phyloP scores from a whole-genome alignment of 2,797 vertebrate genomes.

The Sparidentex hasta region DNA sequence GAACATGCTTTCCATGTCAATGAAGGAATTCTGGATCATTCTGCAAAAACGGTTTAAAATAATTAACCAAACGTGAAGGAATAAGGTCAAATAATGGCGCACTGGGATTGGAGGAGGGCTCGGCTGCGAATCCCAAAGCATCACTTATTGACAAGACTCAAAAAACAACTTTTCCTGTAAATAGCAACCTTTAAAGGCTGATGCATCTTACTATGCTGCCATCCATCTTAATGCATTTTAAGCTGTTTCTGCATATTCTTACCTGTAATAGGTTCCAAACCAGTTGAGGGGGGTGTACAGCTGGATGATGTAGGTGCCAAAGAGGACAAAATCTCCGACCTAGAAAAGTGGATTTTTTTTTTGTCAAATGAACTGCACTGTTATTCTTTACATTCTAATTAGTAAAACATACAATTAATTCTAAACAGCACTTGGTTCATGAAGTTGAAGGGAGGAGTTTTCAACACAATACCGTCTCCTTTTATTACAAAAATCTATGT shows the following conservation, averaged over 20 bases:
- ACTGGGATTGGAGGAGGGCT: no score
- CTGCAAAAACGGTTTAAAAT: constrained; percentile 72
- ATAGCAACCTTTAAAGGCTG: no score
- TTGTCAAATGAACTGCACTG: not conserved
- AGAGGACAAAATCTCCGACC: constrained; percentile 97
- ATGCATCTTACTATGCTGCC: not conserved
- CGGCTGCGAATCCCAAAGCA: no score
- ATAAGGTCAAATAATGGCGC: no score
- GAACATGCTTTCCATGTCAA: constrained; percentile 99
- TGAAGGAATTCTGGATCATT: constrained; percentile 97
- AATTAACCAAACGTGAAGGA: not conserved
- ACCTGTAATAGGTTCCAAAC: constrained; percentile 99
- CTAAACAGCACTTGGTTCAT: no score
- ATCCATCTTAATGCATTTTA: no score
- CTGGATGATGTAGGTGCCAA: constrained; percentile 97
- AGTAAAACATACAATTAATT: not conserved
- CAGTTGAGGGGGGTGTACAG: constrained; percentile 97
- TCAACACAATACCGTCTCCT: no score
- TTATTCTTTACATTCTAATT: not conserved
- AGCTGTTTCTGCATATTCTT: constrained; percentile 1
- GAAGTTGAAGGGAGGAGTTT: no score
- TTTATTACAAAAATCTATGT: no score
- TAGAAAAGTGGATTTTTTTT: constrained; percentile 57
- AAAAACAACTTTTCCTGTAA: no score
- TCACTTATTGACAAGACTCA: no score